Conservation (phyloP, 2,888 invertebrate genomes). For the Lepidocyrtoides sp. region DNA sequence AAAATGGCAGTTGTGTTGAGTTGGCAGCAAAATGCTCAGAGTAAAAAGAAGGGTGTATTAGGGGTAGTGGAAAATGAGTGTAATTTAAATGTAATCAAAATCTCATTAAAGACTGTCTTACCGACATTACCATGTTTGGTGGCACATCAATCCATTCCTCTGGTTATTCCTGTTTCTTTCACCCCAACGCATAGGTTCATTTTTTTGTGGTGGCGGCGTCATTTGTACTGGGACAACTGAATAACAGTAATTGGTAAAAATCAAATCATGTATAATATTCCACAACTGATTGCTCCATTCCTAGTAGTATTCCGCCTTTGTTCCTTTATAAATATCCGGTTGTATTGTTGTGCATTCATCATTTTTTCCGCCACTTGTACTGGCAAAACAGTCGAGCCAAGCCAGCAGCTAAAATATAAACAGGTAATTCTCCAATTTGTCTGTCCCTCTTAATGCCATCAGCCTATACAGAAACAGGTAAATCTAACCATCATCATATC, state of each 20-base stretch:
- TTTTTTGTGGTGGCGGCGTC: background rate
- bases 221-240: background rate
- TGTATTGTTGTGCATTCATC: background rate
- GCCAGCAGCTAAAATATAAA: too few relatives aligned
- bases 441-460: too few relatives aligned
- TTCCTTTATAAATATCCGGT: background rate
- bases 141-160: background rate
- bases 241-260: conserved; percentile 51
- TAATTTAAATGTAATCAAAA: conserved; percentile 86
- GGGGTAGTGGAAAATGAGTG: conserved; percentile 62
- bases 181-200: background rate
- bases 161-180: background rate
- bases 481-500: background rate
- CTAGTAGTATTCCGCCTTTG: background rate
- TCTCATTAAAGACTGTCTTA: conserved; percentile 84
- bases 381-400: too few relatives aligned
- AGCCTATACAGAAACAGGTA: too few relatives aligned
- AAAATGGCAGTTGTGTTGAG: background rate
- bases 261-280: conserved; percentile 44
- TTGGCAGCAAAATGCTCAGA: conserved; percentile 26
- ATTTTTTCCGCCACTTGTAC: too few relatives aligned
- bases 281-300: conserved; percentile 10
- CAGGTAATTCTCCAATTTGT: too few relatives aligned
- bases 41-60: conserved; percentile 66
- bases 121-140: conserved; percentile 63